These are phyloP conservation scores for Porites australiensis DNA, from an alignment of 64 coral and sea anemone genomes.

Conservation along the genomic window DNA sequence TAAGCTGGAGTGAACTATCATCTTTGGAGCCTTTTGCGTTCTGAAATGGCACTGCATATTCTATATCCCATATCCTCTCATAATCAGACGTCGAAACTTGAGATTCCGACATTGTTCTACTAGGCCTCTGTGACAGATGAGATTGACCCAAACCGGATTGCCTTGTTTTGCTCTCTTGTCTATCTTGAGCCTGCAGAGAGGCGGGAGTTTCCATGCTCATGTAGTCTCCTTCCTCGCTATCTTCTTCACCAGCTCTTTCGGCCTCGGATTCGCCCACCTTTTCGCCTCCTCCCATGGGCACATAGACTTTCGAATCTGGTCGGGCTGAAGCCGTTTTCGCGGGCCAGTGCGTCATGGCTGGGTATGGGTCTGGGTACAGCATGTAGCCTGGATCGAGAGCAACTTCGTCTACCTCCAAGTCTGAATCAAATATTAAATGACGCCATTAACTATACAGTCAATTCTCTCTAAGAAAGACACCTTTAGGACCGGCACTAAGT, in stretches of 20 bases:
- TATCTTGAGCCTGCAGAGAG: not conserved
- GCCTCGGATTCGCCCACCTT: not conserved
- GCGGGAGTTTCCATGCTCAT: not conserved
- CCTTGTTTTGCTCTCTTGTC: not conserved
- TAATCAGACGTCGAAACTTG: not conserved
- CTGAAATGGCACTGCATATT: not conserved
- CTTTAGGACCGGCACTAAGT: too few relatives aligned
- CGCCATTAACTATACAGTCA: too few relatives aligned
- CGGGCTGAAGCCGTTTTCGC: not conserved
- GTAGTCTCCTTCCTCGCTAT: not conserved
- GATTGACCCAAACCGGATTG: not conserved
- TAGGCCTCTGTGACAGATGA: not conserved
- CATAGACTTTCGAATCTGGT: not conserved
- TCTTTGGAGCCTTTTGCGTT: not conserved
- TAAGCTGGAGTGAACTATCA: not conserved
- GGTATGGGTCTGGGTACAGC: not conserved
- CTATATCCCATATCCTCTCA: too few relatives aligned
- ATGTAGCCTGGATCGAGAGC: not conserved
- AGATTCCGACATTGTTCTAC: not conserved
- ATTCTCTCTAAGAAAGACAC: too few relatives aligned
- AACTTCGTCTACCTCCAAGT: not conserved
- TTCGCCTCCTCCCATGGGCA: not conserved
- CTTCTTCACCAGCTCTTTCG: not conserved
- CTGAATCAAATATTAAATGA: not conserved
- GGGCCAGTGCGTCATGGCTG: not conserved